phyloP scores from a whole-genome alignment of 2,797 vertebrate genomes.

The Enteromius thamalakanensis region DNA sequence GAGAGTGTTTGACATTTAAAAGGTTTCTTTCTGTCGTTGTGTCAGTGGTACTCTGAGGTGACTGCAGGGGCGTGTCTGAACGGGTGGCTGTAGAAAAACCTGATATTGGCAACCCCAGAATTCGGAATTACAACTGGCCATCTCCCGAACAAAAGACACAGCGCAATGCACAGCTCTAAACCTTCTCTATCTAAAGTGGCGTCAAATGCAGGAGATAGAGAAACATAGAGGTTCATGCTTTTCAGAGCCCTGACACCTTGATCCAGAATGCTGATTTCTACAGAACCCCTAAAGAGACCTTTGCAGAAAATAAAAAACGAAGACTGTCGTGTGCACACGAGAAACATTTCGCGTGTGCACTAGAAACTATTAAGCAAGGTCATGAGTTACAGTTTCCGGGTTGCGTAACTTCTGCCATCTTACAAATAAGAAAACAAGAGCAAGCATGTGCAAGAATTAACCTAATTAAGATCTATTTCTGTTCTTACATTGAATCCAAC shows the following conservation, averaged over 20 bases:
- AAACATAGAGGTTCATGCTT: not conserved
- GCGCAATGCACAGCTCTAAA: not conserved
- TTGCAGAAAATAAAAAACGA: too few relatives aligned
- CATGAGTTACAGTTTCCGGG: too few relatives aligned
- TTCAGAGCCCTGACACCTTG: not conserved
- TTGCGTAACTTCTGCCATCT: too few relatives aligned
- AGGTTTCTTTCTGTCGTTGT: constrained; percentile 54
- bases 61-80: not conserved
- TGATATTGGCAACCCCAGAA: not conserved
- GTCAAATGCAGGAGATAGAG: not conserved
- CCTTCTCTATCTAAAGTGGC: not conserved
- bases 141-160: not conserved
- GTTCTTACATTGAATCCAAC: too few relatives aligned
- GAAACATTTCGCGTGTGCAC: too few relatives aligned
- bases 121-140: not conserved
- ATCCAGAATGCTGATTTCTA: not conserved
- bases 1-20: constrained; percentile 74
- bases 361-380: too few relatives aligned
- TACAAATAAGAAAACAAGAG: too few relatives aligned
- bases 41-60: constrained; percentile 20
- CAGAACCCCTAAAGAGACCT: too few relatives aligned
- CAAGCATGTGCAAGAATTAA: too few relatives aligned
- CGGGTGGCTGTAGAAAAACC: not conserved
- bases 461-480: too few relatives aligned
- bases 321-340: too few relatives aligned